Evolutionary conservation across 2,113 vertebrate genomes (phyloP).

Genomic region (Gnathonemus longibarbis): DNA sequence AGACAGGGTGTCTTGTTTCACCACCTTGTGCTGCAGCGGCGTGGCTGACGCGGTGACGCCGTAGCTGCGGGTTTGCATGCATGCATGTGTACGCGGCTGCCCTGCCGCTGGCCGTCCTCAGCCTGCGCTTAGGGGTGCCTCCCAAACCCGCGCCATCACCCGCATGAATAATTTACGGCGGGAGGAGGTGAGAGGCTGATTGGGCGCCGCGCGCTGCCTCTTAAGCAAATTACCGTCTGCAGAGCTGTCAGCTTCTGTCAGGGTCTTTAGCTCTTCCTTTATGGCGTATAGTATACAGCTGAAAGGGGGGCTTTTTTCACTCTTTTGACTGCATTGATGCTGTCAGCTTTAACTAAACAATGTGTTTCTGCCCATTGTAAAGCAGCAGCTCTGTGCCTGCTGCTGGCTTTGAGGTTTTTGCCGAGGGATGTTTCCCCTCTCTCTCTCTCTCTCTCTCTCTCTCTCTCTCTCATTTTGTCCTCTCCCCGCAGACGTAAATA

Average conservation of each 20-base stretch:
- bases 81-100: not conserved
- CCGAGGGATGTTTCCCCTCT: not conserved
- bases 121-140: not conserved
- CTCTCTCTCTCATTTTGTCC: not conserved
- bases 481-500: not conserved
- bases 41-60: not conserved
- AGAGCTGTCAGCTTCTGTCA: slow-evolving; percentile 21
- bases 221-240: slow-evolving; percentile 18
- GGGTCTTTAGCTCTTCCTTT: slow-evolving; percentile 12
- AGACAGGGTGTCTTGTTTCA: not conserved
- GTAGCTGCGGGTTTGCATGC: not conserved
- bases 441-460: too few species aligned
- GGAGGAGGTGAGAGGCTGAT: slow-evolving; percentile 25
- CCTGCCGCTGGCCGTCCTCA: not conserved
- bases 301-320: not conserved
- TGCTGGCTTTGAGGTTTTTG: not conserved
- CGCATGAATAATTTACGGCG: slow-evolving; percentile 31
- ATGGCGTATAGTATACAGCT: not conserved
- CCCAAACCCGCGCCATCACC: slow-evolving; percentile 1
- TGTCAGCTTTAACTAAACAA: slow-evolving; percentile 14
- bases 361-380: slow-evolving; percentile 1
- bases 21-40: not conserved
- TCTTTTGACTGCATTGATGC: slow-evolving; percentile 2
- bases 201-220: slow-evolving; percentile 15
- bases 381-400: not conserved